A percentile compares a stretch with the other conserved stretches of the same genome.
Conservation (phyloP, 2,888 invertebrate genomes). For the Caenorhabditis angaria region DNA sequence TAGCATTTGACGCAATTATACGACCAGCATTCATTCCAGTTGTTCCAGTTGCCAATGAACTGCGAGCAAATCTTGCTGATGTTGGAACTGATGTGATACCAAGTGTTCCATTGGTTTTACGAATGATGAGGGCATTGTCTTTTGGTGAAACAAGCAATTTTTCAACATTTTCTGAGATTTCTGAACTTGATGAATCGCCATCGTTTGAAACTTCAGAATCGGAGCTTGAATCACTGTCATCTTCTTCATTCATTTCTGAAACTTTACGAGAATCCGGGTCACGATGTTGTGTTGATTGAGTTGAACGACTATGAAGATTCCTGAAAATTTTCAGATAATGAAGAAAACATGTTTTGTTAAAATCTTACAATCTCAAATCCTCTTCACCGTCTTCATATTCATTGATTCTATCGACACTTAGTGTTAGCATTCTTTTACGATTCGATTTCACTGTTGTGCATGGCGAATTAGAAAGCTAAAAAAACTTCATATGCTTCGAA, state of each 20-base stretch:
- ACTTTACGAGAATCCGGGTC: neutral
- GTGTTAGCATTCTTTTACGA: slow-evolving; percentile 25
- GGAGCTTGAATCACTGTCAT: slow-evolving; percentile 14
- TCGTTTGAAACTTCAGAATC: slow-evolving; percentile 49
- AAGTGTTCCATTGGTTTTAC: no score
- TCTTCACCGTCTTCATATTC: slow-evolving; percentile 31
- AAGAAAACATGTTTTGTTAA: neutral
- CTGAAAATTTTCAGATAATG: neutral
- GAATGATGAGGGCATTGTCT: neutral
- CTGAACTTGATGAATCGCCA: slow-evolving; percentile 56
- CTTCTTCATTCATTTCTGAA: slow-evolving; percentile 1
- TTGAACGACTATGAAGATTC: slow-evolving; percentile 5
- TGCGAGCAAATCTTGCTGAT: slow-evolving; percentile 18
- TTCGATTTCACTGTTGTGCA: slow-evolving; percentile 32
- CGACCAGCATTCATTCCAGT: slow-evolving; percentile 20
- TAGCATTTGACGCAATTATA: slow-evolving; percentile 33
- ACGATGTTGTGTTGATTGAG: neutral
- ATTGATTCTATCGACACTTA: slow-evolving; percentile 44
- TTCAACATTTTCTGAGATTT: slow-evolving; percentile 29
- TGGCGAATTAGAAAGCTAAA: slow-evolving; percentile 47
- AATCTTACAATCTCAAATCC: slow-evolving; percentile 21
- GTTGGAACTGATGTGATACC: slow-evolving; percentile 13
- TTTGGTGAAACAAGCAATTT: neutral
- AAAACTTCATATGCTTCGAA: neutral
- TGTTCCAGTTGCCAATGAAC: slow-evolving; percentile 22